A percentile compares a stretch with the other conserved stretches of the same genome.
phyloP scores from a whole-genome alignment of 2,113 vertebrate genomes.

The Acrocephalus arundinaceus region DNA sequence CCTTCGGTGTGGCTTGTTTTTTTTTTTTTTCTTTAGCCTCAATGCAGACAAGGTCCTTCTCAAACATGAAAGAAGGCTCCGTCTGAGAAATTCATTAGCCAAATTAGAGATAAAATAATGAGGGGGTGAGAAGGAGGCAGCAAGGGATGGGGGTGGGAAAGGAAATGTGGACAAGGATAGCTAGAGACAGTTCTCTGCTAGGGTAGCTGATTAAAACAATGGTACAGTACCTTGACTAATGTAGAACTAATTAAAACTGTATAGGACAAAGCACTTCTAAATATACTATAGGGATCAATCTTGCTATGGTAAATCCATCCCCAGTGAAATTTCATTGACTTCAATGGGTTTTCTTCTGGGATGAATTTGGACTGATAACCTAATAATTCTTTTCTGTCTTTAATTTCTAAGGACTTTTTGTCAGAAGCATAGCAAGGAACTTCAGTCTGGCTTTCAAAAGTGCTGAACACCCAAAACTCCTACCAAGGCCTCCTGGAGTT shows the following conservation, averaged over 20 bases:
- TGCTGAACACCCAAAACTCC: conserved; percentile 8
- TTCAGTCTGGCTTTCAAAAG: conserved; percentile 18
- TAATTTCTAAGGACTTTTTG: conserved; percentile 30
- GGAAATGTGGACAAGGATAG: neutral
- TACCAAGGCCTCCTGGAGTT: neutral
- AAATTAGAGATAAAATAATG: conserved; percentile 49
- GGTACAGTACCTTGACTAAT: conserved; percentile 54
- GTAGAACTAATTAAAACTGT: conserved; percentile 51
- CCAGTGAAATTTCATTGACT: conserved; percentile 19
- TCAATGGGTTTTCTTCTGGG: conserved; percentile 40
- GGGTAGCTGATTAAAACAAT: conserved; percentile 18
- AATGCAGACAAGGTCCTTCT: neutral
- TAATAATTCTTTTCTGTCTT: conserved; percentile 44
- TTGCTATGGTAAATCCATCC: conserved; percentile 35
- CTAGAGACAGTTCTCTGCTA: neutral
- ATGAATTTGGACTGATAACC: conserved; percentile 44
- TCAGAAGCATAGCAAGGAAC: conserved; percentile 4
- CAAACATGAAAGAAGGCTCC: conserved; percentile 12
- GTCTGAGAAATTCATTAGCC: conserved; percentile 33
- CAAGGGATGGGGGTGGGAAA: neutral
- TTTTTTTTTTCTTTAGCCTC: neutral
- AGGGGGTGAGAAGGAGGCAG: neutral
- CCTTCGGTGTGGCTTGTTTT: rapidly evolving
- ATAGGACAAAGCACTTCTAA: conserved; percentile 53
- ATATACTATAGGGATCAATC: conserved; percentile 37